Evolutionary conservation across 2,113 vertebrate genomes (phyloP), one percentile per base, ranked within the genome.

Genomic region (Tautogolabrus adspersus): DNA sequence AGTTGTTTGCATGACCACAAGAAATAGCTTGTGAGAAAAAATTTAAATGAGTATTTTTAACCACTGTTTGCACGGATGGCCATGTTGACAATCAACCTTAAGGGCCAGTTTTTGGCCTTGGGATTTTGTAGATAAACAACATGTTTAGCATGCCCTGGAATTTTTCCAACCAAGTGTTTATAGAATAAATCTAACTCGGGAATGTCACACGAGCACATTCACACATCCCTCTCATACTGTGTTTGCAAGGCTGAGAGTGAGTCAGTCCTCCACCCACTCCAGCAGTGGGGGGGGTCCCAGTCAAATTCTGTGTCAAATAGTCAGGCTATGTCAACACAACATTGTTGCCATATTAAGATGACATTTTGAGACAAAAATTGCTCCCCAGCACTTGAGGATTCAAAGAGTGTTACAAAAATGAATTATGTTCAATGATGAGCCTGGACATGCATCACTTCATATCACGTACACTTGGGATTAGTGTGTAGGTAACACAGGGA

Each of bases 261-360:
- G 71, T 83, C 81, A 83, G 59, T 23, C 54, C 67, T 70, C 59
- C 49, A 59, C 83, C 85, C 83, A 86, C 83, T 79, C n/a, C 18
- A 1, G 3, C 67, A 75, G 68, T 77, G 66, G 49, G 71, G 47
- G 58, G 34, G 82, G 49, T 82, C 77, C 21, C 21, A 21, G 30
- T 75, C 59, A 79, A 46, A 65, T 57, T 46, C 15, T 18, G n/a
- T 73, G 72, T 77, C 71, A 65, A 71, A 72, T 59, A 58, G 38
- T 60, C 40, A 61, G 46, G 67, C 64, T 66, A 64, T 18, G 7
- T 49, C 5, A 2, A 49, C 47, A 49, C 16, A 18, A 8, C 5
- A 1, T 42, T 42, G 40, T 42, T 42, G 40, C 10, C 40, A 2
- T 42, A 42, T 42, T 42, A 10, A 10, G 40, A 42, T 42, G 40